Evolutionary conservation across 1,140 invertebrate species (phyloP), one percentile per base, ranked within the genome.

Genomic region (Orussus abietinus): DNA sequence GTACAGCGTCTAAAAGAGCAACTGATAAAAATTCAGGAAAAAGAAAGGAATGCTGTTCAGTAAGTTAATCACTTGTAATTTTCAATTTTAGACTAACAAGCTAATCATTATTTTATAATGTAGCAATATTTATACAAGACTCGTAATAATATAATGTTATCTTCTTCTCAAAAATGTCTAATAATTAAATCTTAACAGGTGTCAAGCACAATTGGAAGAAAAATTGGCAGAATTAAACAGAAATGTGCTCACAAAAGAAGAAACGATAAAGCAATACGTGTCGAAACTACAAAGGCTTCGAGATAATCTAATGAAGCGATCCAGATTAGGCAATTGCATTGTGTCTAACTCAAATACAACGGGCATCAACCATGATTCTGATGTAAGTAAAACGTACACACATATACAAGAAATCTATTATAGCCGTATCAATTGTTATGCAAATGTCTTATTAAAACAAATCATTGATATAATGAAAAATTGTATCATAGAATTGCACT

Each of bases 341-440:
- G 21, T 38, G 31, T 29, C 2, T 15, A 29, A 25, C 10, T 43
- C 55, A 19, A 9, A 43, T 11, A 5, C 17, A 35, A 9, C 37
- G n/a, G 21, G 11, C 22, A 38, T 43, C 37, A 42, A 58, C 35
- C 31, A 34, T 33, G 38, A 48, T 38, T 42, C 14, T 38, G 39
- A 55, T 43, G 61, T 65, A 53, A 62, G 59, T 64, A 20, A 19
- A 10, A 33, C n/a, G n/a, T n/a, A n/a, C n/a, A n/a, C n/a, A n/a
- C n/a, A n/a, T n/a, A n/a, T n/a, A n/a, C n/a, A n/a, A n/a, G n/a
- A n/a, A n/a, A n/a, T n/a, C n/a, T n/a, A n/a, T n/a, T n/a, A n/a
- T n/a, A n/a, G n/a, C n/a, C n/a, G n/a, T n/a, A n/a, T n/a, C n/a
- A n/a, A n/a, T n/a, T n/a, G n/a, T n/a, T n/a, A n/a, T n/a, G n/a